A percentile compares a stretch with the other conserved stretches of the same genome.
Evolutionary conservation across 2,797 vertebrate species (phyloP).

Genomic region (Merluccius polli): DNA sequence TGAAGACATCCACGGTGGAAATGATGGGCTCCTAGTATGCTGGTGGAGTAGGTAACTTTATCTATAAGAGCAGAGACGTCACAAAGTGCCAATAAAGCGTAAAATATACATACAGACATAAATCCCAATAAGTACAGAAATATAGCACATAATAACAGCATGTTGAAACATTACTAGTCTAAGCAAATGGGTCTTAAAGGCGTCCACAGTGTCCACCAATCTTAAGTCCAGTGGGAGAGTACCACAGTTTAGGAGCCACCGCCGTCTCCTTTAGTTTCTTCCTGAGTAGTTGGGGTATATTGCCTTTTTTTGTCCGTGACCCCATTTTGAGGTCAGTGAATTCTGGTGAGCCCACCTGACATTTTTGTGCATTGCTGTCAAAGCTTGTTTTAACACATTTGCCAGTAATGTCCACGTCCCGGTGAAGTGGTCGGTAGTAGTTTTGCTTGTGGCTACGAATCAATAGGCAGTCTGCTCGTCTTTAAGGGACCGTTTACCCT

Average conservation of each 20-base stretch:
- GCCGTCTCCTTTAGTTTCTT: too few relatives aligned
- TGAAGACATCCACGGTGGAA: slow-evolving; percentile 46
- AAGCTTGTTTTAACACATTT: neutral
- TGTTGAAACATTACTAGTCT: too few relatives aligned
- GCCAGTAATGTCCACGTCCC: neutral
- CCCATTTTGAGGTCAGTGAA: neutral
- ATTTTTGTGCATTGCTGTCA: neutral
- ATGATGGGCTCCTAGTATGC: neutral
- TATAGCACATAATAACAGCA: too few relatives aligned
- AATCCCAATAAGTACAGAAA: too few relatives aligned
- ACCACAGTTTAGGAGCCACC: too few relatives aligned
- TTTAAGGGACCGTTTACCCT: neutral
- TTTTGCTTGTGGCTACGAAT: neutral
- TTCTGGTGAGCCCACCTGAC: neutral
- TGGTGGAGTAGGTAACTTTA: too few relatives aligned
- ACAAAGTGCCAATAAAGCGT: too few relatives aligned
- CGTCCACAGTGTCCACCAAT: too few relatives aligned
- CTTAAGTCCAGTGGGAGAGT: too few relatives aligned
- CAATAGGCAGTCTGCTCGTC: neutral
- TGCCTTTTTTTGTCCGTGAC: neutral
- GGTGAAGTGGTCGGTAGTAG: neutral
- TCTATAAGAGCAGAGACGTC: too few relatives aligned
- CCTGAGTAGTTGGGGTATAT: neutral
- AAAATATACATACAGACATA: too few relatives aligned
- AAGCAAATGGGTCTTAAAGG: too few relatives aligned